Percentiles rank a stretch among this genome's conserved stretches.
These are phyloP conservation scores for Thalassophryne amazonica DNA, from an alignment of 2,797 vertebrate genomes.

Conservation along the genomic window DNA sequence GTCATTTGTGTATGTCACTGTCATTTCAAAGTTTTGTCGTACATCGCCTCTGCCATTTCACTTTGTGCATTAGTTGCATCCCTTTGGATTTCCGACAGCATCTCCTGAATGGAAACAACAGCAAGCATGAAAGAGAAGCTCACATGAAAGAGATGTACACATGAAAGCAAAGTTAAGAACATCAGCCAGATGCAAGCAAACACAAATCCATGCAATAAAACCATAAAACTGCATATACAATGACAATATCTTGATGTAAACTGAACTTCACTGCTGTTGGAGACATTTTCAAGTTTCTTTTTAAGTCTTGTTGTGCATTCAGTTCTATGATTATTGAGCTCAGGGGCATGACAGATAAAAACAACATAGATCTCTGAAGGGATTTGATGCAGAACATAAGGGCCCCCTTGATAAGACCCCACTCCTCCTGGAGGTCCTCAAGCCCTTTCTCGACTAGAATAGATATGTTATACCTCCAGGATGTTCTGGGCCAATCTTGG, in stretches of 20 bases:
- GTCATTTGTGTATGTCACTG: slow-evolving; percentile 6
- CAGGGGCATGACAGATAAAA: too few species aligned
- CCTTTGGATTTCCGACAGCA: slow-evolving; percentile 1
- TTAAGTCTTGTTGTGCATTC: too few species aligned
- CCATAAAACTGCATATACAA: not conserved
- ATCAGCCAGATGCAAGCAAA: not conserved
- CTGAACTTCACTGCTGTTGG: too few species aligned
- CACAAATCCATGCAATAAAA: not conserved
- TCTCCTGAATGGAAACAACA: not conserved
- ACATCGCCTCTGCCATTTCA: not conserved
- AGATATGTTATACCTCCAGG: too few species aligned
- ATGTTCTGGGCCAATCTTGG: too few species aligned
- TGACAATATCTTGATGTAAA: not conserved
- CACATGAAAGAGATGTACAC: not conserved
- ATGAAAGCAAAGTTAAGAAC: slow-evolving; percentile 3
- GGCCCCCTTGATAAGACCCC: too few species aligned
- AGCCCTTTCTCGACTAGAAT: too few species aligned
- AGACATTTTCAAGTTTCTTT: too few species aligned
- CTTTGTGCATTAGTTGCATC: not conserved
- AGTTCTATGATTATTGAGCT: too few species aligned
- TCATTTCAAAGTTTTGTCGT: slow-evolving; percentile 1
- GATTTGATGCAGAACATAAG: too few species aligned
- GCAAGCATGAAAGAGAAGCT: not conserved
- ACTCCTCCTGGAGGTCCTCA: too few species aligned
- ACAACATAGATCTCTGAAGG: too few species aligned